Percentiles rank a stretch among this genome's conserved stretches.
phyloP scores from a whole-genome alignment of 2,797 vertebrate genomes.

The Leucoraja ocellata region DNA sequence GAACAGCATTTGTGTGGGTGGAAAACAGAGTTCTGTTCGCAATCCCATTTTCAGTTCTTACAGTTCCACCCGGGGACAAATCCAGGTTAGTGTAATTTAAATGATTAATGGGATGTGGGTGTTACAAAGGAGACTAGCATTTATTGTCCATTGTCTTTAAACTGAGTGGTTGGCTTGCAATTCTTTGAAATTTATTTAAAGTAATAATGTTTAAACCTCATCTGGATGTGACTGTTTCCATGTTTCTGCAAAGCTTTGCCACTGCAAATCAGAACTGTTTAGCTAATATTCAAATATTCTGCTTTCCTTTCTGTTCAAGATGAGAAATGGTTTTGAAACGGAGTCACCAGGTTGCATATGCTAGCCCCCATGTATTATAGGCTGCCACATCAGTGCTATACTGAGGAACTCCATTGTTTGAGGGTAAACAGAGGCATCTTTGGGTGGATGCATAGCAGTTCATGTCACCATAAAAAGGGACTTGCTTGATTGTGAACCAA shows the following conservation, averaged over 20 bases:
- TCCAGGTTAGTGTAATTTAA: constrained; percentile 60
- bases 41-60: constrained; percentile 90
- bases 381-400: not conserved
- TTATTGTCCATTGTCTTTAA: too few species aligned
- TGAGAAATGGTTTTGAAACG: not conserved
- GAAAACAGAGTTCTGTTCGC: constrained; percentile 66
- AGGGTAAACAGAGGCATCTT: not conserved
- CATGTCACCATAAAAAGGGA: not conserved
- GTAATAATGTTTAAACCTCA: too few species aligned
- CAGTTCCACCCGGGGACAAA: constrained; percentile 71
- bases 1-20: constrained; percentile 54
- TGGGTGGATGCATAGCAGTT: not conserved
- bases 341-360: not conserved
- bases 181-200: too few species aligned
- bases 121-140: too few species aligned
- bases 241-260: too few species aligned
- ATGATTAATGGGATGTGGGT: too few species aligned
- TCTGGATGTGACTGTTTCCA: too few species aligned
- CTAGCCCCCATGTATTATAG: not conserved
- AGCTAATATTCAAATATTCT: not conserved
- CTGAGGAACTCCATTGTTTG: not conserved
- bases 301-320: not conserved
- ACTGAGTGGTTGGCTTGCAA: too few species aligned
- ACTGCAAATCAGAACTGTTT: too few species aligned
- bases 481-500: not conserved